Evolutionary conservation across 2,797 vertebrate genomes (phyloP).

Genomic region (Lepilemur ruficaudatus): DNA sequence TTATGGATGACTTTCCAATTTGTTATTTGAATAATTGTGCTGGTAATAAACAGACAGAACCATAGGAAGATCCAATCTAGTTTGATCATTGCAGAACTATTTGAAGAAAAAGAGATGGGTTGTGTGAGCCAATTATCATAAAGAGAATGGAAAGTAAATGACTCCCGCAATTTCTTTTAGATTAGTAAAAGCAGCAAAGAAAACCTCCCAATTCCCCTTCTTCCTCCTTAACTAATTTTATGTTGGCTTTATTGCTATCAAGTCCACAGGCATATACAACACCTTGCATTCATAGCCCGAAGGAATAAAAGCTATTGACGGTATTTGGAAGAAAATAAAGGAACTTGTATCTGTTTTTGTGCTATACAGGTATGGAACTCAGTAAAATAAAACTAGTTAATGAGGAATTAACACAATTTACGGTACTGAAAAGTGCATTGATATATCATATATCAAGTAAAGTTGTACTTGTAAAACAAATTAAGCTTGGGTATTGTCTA

Average conservation of each 20-base stretch:
- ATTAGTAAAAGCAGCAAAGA: slow-evolving; percentile 76
- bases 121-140: slow-evolving; percentile 80
- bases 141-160: slow-evolving; percentile 79
- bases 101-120: slow-evolving; percentile 76
- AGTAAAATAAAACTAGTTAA: slow-evolving; percentile 80
- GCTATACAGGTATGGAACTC: slow-evolving; percentile 59
- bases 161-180: slow-evolving; percentile 71
- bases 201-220: slow-evolving; percentile 73
- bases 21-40: slow-evolving; percentile 69
- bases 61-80: slow-evolving; percentile 65
- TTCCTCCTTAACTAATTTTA: slow-evolving; percentile 82
- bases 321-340: slow-evolving; percentile 76
- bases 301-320: slow-evolving; percentile 80
- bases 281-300: slow-evolving; percentile 74
- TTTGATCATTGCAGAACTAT: slow-evolving; percentile 71
- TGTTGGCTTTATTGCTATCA: slow-evolving; percentile 79
- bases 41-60: slow-evolving; percentile 63
- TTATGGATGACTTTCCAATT: slow-evolving; percentile 38
- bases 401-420: slow-evolving; percentile 76
- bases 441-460: slow-evolving; percentile 54
- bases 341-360: slow-evolving; percentile 74
- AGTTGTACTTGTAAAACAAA: slow-evolving; percentile 40
- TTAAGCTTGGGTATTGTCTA: not conserved
- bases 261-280: slow-evolving; percentile 76
- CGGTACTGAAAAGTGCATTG: slow-evolving; percentile 60